Percentiles rank a stretch among this genome's conserved stretches.
phyloP scores from a whole-genome alignment of 2,888 invertebrate species.

The Nemapogon koenigi region DNA sequence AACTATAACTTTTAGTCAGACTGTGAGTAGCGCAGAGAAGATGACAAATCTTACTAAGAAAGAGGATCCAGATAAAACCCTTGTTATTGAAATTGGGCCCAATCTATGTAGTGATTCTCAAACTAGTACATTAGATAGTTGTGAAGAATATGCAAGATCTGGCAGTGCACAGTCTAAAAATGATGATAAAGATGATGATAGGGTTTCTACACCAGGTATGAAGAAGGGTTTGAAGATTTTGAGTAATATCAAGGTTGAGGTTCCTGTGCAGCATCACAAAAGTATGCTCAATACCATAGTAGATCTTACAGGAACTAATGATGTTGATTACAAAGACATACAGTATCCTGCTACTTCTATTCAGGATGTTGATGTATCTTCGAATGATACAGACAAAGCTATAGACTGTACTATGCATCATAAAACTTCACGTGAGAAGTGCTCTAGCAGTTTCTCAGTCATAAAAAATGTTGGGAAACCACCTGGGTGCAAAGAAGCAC shows the following conservation, averaged over 20 bases:
- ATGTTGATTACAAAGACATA: constrained; percentile 43
- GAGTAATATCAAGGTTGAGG: constrained; percentile 61
- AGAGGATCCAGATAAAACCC: constrained; percentile 39
- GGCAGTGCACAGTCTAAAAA: background rate
- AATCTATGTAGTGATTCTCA: constrained; percentile 26
- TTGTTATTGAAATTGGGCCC: constrained; percentile 51
- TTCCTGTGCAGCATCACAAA: constrained; percentile 53
- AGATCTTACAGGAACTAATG: constrained; percentile 46
- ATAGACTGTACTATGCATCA: constrained; percentile 28
- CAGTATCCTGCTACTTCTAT: constrained; percentile 44
- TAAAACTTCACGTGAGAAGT: constrained; percentile 28
- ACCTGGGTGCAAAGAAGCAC: constrained; percentile 33
- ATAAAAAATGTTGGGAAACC: constrained; percentile 51
- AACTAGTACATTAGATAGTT: constrained; percentile 14
- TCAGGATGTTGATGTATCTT: constrained; percentile 39
- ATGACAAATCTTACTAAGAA: background rate
- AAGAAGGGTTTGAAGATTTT: constrained; percentile 55
- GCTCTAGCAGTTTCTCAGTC: constrained; percentile 46
- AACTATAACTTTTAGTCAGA: background rate
- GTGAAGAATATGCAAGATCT: background rate
- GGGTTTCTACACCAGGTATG: constrained; percentile 22
- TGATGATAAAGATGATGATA: constrained; percentile 2
- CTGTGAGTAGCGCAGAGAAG: background rate
- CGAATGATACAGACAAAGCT: constrained; percentile 25
- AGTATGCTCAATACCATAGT: constrained; percentile 52